phyloP scores from a whole-genome alignment of 2,888 invertebrate species.

The Parochlus steinenii region DNA sequence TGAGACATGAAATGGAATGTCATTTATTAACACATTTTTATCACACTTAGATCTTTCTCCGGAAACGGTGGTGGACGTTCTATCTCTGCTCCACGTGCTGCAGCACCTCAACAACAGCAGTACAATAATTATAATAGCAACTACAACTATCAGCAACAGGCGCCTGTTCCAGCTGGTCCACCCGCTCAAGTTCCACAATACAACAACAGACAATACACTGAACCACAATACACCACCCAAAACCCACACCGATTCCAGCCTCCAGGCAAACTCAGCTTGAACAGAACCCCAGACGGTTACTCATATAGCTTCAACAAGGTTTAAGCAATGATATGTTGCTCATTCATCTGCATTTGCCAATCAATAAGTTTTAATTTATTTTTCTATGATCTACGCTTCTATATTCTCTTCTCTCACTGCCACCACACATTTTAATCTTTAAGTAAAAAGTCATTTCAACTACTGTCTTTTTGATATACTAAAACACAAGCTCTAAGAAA shows the following conservation, averaged over 20 bases:
- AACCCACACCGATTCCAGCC: slow-evolving; percentile 62
- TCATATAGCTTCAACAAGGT: slow-evolving; percentile 69
- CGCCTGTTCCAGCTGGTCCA: slow-evolving; percentile 21
- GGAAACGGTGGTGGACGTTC: no score
- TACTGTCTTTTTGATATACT: no score
- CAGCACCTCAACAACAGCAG: slow-evolving; percentile 24
- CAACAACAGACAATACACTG: slow-evolving; percentile 35
- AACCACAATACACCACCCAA: slow-evolving; percentile 42
- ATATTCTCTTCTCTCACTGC: background rate
- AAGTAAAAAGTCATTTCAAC: no score
- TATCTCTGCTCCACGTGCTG: slow-evolving; percentile 16
- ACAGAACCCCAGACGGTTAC: slow-evolving; percentile 76
- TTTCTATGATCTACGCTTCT: slow-evolving; percentile 1
- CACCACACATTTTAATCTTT: no score
- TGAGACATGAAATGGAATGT: no score
- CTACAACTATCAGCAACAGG: slow-evolving; percentile 17
- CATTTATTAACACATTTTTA: no score
- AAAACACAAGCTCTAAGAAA: no score
- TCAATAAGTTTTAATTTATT: slow-evolving; percentile 7
- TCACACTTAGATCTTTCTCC: no score
- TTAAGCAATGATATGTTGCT: slow-evolving; percentile 18
- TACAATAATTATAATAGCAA: no score
- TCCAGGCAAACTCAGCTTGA: slow-evolving; percentile 70
- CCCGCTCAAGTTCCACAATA: slow-evolving; percentile 20
- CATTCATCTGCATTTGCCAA: background rate